These are phyloP conservation scores for Rallus limicola DNA, from an alignment of 2,113 vertebrate genomes.

Conservation along the genomic window DNA sequence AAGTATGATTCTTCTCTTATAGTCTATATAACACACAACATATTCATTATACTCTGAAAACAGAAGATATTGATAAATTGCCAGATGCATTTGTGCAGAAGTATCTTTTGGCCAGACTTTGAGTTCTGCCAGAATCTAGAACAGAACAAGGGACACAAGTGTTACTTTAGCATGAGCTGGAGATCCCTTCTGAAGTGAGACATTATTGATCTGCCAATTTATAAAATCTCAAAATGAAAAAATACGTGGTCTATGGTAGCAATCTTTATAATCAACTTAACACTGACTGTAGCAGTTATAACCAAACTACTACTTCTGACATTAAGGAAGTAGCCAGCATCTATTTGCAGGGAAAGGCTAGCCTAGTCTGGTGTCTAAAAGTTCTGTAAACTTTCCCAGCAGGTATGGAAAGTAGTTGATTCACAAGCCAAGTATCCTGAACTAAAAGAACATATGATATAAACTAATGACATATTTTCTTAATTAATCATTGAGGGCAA, in stretches of 20 bases:
- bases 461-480: neutral
- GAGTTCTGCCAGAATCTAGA: neutral
- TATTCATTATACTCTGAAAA: neutral
- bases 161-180: neutral
- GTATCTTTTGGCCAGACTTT: neutral
- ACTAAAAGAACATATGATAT: neutral
- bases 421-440: neutral
- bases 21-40: neutral
- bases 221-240: neutral
- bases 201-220: neutral
- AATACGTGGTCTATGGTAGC: neutral
- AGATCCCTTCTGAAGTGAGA: neutral
- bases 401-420: neutral
- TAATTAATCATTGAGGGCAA: neutral
- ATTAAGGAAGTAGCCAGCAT: neutral
- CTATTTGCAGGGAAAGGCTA: neutral
- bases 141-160: neutral
- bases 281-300: neutral
- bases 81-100: neutral
- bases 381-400: neutral
- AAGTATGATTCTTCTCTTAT: neutral
- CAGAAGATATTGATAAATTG: neutral
- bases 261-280: neutral
- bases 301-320: neutral
- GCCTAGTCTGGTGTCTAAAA: neutral